phyloP scores from a whole-genome alignment of 2,797 vertebrate species.

The Gallinago stenura region DNA sequence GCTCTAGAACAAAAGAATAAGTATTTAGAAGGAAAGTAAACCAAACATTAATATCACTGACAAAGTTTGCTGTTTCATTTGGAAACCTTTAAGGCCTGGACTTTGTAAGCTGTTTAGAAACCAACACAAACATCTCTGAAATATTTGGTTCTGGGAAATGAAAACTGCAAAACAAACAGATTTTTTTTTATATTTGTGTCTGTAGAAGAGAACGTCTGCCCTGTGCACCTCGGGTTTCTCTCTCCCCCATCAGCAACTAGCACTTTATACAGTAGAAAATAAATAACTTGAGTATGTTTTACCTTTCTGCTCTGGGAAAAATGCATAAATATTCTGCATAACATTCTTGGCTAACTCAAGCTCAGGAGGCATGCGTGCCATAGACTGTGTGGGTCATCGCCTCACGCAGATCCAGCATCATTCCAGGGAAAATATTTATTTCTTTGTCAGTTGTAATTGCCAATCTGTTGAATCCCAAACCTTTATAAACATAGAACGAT shows the following conservation, averaged over 20 bases:
- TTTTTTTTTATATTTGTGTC: background rate
- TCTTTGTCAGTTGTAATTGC: background rate
- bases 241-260: background rate
- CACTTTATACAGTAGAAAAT: background rate
- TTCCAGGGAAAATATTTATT: background rate
- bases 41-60: background rate
- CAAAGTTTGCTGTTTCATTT: background rate
- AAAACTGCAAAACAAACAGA: constrained; percentile 25
- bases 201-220: background rate
- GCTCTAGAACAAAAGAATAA: constrained; percentile 60
- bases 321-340: background rate
- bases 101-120: constrained; percentile 50
- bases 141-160: constrained; percentile 43
- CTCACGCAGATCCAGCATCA: background rate
- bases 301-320: background rate
- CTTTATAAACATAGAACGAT: background rate
- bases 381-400: background rate
- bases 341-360: background rate
- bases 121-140: constrained; percentile 56
- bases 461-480: background rate
- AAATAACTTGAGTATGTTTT: background rate
- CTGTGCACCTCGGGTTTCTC: background rate
- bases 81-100: constrained; percentile 38
- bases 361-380: background rate
- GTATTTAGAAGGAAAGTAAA: constrained; percentile 67